Evolutionary conservation across 2,888 invertebrate species (phyloP).

Genomic region (Nymphalis polychloros): DNA sequence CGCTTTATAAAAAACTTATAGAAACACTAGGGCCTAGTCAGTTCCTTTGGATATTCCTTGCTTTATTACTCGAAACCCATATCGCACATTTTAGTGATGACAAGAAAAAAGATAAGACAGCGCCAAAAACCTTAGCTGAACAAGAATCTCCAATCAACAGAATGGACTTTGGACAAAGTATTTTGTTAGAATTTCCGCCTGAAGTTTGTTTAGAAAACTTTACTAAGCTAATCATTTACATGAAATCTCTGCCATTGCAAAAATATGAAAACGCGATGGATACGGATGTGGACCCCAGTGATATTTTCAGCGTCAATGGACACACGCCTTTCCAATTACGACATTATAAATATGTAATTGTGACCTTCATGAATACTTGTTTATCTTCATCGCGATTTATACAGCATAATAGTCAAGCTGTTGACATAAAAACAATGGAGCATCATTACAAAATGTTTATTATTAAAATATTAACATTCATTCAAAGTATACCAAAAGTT

Average conservation of each 20-base stretch:
- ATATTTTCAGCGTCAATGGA: constrained; percentile 84
- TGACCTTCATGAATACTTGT: constrained; percentile 87
- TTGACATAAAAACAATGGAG: constrained; percentile 78
- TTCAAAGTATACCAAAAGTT: constrained; percentile 84
- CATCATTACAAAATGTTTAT: constrained; percentile 85
- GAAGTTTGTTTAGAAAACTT: constrained; percentile 84
- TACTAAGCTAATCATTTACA: constrained; percentile 84
- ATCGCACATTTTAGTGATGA: constrained; percentile 81
- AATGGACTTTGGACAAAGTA: constrained; percentile 85
- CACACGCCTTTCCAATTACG: constrained; percentile 88
- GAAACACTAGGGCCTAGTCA: constrained; percentile 84
- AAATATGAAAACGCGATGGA: constrained; percentile 78
- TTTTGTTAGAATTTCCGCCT: constrained; percentile 85
- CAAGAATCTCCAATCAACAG: constrained; percentile 79
- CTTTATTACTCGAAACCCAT: constrained; percentile 87
- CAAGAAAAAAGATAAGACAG: constrained; percentile 62
- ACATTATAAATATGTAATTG: constrained; percentile 90
- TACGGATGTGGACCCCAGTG: constrained; percentile 63
- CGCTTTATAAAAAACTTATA: constrained; percentile 90
- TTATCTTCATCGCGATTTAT: constrained; percentile 86
- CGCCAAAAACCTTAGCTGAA: constrained; percentile 58
- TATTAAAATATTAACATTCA: constrained; percentile 84
- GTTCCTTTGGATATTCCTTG: constrained; percentile 87
- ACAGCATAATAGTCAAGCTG: constrained; percentile 82
- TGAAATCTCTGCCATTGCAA: constrained; percentile 85